Percentiles rank a stretch among this genome's conserved stretches.
phyloP scores from a whole-genome alignment of 2,797 vertebrate genomes.

The Poeciliopsis gracilis region DNA sequence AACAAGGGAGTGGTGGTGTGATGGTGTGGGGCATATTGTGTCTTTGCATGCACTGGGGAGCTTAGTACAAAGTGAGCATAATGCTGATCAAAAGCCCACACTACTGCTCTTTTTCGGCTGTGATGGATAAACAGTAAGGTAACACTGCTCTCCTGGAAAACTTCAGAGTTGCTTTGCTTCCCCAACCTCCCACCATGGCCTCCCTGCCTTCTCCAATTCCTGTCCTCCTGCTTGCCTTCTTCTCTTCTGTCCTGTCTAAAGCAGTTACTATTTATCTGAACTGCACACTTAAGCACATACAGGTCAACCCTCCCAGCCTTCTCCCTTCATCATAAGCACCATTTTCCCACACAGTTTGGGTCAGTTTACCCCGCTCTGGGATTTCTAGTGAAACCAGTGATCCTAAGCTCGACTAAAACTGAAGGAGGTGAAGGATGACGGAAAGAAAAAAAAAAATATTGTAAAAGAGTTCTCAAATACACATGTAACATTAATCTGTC shows the following conservation, averaged over 20 bases:
- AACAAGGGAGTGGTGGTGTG: neutral
- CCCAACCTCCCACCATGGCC: conserved; percentile 28
- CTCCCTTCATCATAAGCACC: conserved; percentile 3
- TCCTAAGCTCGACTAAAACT: conserved; percentile 40
- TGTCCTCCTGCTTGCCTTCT: conserved; percentile 4
- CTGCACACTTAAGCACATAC: conserved; percentile 22
- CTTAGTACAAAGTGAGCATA: neutral
- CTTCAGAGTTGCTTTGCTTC: conserved; percentile 29
- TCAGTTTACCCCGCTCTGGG: conserved; percentile 84
- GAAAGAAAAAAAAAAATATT: conserved; percentile 21
- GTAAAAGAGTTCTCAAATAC: conserved; percentile 22
- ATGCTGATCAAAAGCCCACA: neutral
- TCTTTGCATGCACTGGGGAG: neutral
- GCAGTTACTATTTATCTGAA: conserved; percentile 50
- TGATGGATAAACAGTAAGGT: conserved; percentile 11
- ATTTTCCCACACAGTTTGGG: conserved; percentile 59
- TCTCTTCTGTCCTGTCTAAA: conserved; percentile 27
- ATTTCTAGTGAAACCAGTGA: conserved; percentile 62
- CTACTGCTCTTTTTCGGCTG: neutral
- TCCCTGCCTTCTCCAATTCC: conserved; percentile 11
- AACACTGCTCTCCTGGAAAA: conserved; percentile 15
- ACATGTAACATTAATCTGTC: neutral
- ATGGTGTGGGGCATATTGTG: neutral
- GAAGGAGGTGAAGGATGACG: conserved; percentile 47
- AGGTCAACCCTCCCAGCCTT: conserved; percentile 17